Evolutionary conservation across 2,888 invertebrate species (phyloP).

Genomic region (Anarsia innoxiella): DNA sequence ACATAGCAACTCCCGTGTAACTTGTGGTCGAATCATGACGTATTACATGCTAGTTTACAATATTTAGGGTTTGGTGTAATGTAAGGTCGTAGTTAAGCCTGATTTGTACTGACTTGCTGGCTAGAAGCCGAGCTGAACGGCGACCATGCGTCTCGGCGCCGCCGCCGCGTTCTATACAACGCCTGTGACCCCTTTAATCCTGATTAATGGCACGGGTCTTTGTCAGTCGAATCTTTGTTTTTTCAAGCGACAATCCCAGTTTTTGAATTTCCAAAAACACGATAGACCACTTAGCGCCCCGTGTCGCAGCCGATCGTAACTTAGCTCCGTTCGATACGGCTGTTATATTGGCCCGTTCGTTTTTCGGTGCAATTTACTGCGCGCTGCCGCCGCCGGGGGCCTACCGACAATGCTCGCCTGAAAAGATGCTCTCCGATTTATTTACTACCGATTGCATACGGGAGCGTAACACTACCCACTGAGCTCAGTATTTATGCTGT

Average conservation of each 20-base stretch:
- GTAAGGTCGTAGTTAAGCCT: not conserved
- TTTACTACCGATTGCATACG: slow-evolving; percentile 55
- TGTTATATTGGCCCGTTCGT: slow-evolving; percentile 60
- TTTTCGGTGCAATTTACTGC: slow-evolving; percentile 68
- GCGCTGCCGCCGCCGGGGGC: slow-evolving; percentile 46
- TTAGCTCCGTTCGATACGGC: slow-evolving; percentile 61
- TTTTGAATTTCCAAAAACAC: slow-evolving; percentile 63
- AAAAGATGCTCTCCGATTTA: slow-evolving; percentile 59
- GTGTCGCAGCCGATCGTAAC: slow-evolving; percentile 60
- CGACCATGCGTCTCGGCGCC: slow-evolving; percentile 38
- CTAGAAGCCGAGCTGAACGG: slow-evolving; percentile 17
- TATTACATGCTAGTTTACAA: slow-evolving; percentile 3
- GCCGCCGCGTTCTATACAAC: slow-evolving; percentile 32
- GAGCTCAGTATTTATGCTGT: slow-evolving; percentile 63
- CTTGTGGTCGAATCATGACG: slow-evolving; percentile 5
- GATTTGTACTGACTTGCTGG: not conserved
- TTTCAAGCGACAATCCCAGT: slow-evolving; percentile 46
- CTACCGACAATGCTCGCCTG: slow-evolving; percentile 42
- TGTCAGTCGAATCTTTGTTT: slow-evolving; percentile 41
- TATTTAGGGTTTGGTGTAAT: not conserved
- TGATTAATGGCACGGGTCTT: slow-evolving; percentile 50
- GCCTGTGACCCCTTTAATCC: slow-evolving; percentile 48
- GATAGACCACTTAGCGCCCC: slow-evolving; percentile 69
- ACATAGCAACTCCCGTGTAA: not conserved
- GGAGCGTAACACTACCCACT: slow-evolving; percentile 59